These are phyloP conservation scores for Seriola aureovittata DNA, from an alignment of 2,113 vertebrate genomes.

Conservation along the genomic window DNA sequence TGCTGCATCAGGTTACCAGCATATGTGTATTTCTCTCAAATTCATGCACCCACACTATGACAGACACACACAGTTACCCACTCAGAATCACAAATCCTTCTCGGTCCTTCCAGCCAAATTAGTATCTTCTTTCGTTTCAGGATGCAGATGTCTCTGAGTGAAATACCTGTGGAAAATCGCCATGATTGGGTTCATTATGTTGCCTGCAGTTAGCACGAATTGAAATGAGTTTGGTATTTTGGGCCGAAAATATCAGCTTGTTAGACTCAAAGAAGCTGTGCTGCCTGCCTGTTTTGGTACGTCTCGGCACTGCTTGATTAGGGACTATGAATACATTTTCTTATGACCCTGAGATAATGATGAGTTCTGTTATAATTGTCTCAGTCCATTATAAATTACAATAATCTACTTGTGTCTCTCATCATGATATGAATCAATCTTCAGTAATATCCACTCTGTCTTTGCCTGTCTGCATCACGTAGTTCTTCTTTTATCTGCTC, in stretches of 20 bases:
- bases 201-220: constrained; percentile 49
- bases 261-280: constrained; percentile 39
- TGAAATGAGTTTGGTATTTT: constrained; percentile 72
- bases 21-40: constrained; percentile 23
- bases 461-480: background rate
- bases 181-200: constrained; percentile 71
- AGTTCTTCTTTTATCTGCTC: constrained; percentile 18
- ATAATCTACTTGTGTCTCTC: constrained; percentile 35
- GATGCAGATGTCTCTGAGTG: constrained; percentile 54
- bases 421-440: constrained; percentile 26
- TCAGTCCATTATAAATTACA: constrained; percentile 37
- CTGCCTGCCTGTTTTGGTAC: constrained; percentile 36
- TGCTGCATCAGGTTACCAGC: constrained; percentile 40
- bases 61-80: constrained; percentile 16
- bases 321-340: constrained; percentile 52
- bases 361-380: constrained; percentile 55
- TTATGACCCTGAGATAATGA: constrained; percentile 47
- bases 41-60: constrained; percentile 41
- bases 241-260: constrained; percentile 47
- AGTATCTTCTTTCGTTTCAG: constrained; percentile 65
- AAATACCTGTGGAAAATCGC: constrained; percentile 68
- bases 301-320: constrained; percentile 41
- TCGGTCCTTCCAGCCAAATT: constrained; percentile 60
- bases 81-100: constrained; percentile 42
- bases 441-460: background rate